A percentile compares a stretch with the other conserved stretches of the same genome.
These are phyloP conservation scores for Dynastes maya DNA, from an alignment of 2,888 invertebrate species.

Conservation along the genomic window DNA sequence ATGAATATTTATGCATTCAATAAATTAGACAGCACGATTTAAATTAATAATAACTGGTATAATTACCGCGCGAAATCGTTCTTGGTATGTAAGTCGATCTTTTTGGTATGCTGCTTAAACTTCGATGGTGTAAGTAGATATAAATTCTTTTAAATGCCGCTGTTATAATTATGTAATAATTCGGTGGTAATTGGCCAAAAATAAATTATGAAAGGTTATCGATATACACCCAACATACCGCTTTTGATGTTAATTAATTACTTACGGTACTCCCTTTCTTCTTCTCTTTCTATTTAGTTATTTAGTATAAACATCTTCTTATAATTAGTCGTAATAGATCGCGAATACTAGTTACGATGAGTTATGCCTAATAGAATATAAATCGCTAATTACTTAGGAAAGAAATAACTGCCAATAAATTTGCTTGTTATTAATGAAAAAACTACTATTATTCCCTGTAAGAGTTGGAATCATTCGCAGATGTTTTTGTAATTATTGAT, in stretches of 20 bases:
- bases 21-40: constrained; percentile 49
- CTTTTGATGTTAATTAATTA: constrained; percentile 13
- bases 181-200: constrained; percentile 16
- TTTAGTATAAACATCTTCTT: background rate
- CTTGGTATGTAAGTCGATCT: constrained; percentile 7
- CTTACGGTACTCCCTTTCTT: background rate
- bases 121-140: constrained; percentile 23
- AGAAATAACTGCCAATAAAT: no score
- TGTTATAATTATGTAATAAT: constrained; percentile 27
- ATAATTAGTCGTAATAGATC: no score
- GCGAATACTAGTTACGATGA: no score
- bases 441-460: no score
- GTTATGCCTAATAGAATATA: no score
- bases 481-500: no score
- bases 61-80: constrained; percentile 2
- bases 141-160: constrained; percentile 30
- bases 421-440: no score
- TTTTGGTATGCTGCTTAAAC: background rate
- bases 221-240: background rate
- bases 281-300: background rate
- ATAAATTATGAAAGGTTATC: constrained; percentile 30
- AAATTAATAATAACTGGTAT: constrained; percentile 48
- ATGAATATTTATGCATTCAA: constrained; percentile 43
- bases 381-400: no score
- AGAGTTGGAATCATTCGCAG: no score